Percentiles rank a stretch among this genome's conserved stretches.
These are phyloP conservation scores for Xenotilapia longispinis DNA, from an alignment of 2,113 vertebrate genomes.

Conservation along the genomic window DNA sequence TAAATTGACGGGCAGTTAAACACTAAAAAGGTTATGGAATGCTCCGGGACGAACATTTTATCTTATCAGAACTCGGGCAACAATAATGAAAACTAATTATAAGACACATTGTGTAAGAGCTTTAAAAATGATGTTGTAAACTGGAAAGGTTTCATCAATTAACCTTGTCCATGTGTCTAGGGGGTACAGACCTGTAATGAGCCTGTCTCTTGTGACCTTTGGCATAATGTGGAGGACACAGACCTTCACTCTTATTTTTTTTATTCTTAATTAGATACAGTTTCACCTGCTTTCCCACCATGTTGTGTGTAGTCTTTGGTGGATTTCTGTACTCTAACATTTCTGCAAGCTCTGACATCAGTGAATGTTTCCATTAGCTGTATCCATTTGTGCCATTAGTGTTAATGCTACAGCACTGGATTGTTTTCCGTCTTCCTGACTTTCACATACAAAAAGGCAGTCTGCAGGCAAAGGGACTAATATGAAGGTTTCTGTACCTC, in stretches of 20 bases:
- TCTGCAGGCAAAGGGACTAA: not conserved
- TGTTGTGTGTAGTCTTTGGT: not conserved
- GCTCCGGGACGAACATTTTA: conserved; percentile 60
- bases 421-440: conserved; percentile 18
- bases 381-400: not conserved
- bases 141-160: conserved; percentile 70
- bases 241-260: conserved; percentile 36
- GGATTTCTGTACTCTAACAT: not conserved
- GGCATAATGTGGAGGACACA: conserved; percentile 59
- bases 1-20: conserved; percentile 70
- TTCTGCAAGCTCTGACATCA: conserved; percentile 18
- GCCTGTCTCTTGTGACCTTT: conserved; percentile 67
- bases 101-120: conserved; percentile 62
- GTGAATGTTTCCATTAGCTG: conserved; percentile 10
- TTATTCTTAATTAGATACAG: conserved; percentile 56
- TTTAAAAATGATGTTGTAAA: conserved; percentile 69
- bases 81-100: conserved; percentile 75
- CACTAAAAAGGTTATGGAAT: conserved; percentile 69
- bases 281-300: conserved; percentile 14
- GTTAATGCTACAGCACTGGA: not conserved
- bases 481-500: conserved; percentile 56
- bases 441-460: conserved; percentile 11
- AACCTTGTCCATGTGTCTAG: conserved; percentile 59
- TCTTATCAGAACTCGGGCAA: conserved; percentile 65
- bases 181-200: conserved; percentile 61